Base-by-base conservation (phyloP, 2,113 vertebrate genomes). In the Dendrocopos noguchii region DNA sequence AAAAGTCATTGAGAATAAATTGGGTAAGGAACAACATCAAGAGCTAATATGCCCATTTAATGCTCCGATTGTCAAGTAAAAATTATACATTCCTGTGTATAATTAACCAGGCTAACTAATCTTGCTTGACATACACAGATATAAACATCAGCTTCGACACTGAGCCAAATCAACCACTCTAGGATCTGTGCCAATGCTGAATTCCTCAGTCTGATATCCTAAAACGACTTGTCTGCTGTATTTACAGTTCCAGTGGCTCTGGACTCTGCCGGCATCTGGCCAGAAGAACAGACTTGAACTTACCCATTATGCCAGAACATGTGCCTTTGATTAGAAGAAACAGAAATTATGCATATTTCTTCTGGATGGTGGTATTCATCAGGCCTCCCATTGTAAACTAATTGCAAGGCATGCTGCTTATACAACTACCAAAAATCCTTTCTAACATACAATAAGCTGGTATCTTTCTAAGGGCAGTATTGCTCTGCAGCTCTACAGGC, bases 71-170 rank as follows among this genome's bases (percentile, higher is more conserved):
- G 63, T 86, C 84, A 89, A 90, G 92, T 78, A 93, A 94, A 95
- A 97, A 95, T 95, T 94, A 92, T 82, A 90, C 80, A 95, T 95
- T 96, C 94, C 91, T 96, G 86, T 83, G 94, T 96, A 97, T 96
- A 97, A 98, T 96, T 97, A 98, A 97, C 95, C 68, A 94, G 93
- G 90, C 95, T 97, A 97, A 97, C 95, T 97, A 97, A 97, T 98
- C 96, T 96, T 91, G 77, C 97, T 97, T 96, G 96, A 97, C 95
- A 97, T 97, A 97, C 86, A 95, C 25, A 93, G 94, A 97, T 96
- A 94, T 50, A 94, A 96, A 96, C 89, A 97, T 92, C 89, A 88
- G 93, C 84, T 96, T 74, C 95, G 96, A 97, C 94, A 95, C 7
- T 0, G 12, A 95, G 97, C 97, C 96, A 97, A 96, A 95, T 92